Conservation (phyloP, 2,797 vertebrate species). For the Ambastaia sidthimunki region DNA sequence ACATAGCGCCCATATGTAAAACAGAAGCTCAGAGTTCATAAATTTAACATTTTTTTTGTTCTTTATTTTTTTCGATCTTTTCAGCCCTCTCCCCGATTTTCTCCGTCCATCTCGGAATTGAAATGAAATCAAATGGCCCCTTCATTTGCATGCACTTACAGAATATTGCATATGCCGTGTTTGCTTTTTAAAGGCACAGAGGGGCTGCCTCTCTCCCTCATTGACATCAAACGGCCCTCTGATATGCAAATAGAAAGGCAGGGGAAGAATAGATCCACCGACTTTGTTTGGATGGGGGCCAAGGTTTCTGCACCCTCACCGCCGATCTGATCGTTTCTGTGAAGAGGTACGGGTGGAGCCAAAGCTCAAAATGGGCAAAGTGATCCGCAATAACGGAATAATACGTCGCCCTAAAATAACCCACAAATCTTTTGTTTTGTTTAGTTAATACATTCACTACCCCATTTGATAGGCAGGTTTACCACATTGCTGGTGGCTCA, state of each 20-base stretch:
- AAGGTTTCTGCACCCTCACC: constrained; percentile 73
- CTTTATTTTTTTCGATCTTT: constrained; percentile 65
- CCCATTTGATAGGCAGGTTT: constrained; percentile 32
- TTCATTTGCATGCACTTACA: constrained; percentile 85
- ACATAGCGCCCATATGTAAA: constrained; percentile 73
- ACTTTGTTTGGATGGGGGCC: constrained; percentile 89
- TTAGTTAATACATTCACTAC: constrained; percentile 35
- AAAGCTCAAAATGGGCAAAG: constrained; percentile 33
- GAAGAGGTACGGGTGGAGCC: constrained; percentile 41
- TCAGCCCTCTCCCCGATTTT: constrained; percentile 54
- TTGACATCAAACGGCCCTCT: constrained; percentile 97
- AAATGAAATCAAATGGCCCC: constrained; percentile 83
- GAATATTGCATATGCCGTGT: constrained; percentile 87
- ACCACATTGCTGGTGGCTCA: constrained; percentile 30
- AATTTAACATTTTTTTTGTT: constrained; percentile 76
- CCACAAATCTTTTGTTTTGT: constrained; percentile 26
- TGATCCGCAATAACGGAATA: constrained; percentile 49
- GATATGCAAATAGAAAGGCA: constrained; percentile 92
- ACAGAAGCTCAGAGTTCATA: constrained; percentile 66
- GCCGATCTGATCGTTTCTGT: constrained; percentile 56
- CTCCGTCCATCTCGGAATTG: constrained; percentile 81
- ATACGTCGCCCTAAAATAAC: constrained; percentile 40
- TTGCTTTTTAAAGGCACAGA: constrained; percentile 89
- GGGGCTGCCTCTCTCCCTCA: constrained; percentile 84
- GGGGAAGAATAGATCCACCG: constrained; percentile 84